Percentiles rank a stretch among this genome's conserved stretches.
Conservation (phyloP, 2,113 vertebrate species). For the Coptodon bakossiorum region DNA sequence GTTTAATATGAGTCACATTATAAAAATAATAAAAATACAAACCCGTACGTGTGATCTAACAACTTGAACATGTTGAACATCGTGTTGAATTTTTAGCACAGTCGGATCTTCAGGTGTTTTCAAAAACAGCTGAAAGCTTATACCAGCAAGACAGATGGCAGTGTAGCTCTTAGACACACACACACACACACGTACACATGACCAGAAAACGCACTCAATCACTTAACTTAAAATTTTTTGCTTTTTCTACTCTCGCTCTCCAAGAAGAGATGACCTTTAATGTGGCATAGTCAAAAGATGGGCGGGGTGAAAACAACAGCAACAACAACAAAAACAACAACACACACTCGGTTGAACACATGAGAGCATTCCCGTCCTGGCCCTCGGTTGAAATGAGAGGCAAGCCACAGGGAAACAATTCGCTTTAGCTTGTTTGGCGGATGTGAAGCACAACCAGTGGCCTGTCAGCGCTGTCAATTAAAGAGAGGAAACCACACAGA, state of each 20-base stretch:
- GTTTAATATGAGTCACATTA: not conserved
- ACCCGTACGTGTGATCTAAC: not conserved
- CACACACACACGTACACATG: fast-evolving
- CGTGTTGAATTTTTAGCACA: not conserved
- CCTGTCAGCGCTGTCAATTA: not conserved
- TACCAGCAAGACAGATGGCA: not conserved
- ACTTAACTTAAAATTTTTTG: not conserved
- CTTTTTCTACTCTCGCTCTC: not conserved
- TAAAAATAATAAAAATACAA: not conserved
- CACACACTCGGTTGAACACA: constrained; percentile 6
- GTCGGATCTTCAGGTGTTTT: not conserved
- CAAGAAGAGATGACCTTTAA: constrained; percentile 19
- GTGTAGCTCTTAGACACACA: not conserved
- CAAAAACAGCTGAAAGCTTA: not conserved
- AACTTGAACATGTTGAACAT: not conserved
- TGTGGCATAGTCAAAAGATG: not conserved
- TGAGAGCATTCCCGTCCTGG: not conserved
- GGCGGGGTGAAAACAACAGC: not conserved
- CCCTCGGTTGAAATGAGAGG: not conserved
- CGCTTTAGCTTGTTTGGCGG: not conserved
- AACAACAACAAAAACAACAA: not conserved
- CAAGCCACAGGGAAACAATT: not conserved
- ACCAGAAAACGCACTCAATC: not conserved
- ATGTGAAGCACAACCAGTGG: not conserved
- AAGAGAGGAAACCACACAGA: not conserved